Base-by-base conservation (phyloP, 2,888 invertebrate genomes). In the Julus scandinavius region DNA sequence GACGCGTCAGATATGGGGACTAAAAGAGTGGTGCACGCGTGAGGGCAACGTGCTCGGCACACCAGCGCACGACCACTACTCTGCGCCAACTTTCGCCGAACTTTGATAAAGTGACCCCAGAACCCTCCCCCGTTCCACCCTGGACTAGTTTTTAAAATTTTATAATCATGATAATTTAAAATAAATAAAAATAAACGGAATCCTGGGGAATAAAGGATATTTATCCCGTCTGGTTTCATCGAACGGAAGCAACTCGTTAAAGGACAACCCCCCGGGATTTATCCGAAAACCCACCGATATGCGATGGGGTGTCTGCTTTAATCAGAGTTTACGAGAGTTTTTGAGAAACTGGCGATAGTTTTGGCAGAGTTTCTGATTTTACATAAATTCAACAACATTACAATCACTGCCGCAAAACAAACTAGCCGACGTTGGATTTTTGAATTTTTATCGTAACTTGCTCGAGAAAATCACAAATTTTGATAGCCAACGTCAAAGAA, bases 21-120 rank as follows among this genome's bases (percentile, higher is more conserved):
- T 63, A 20, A 20, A 20, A 63, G 9, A 20, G 49, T 49, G 63
- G 63, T 20, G 5, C 1, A 63, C n/a, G 63, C n/a, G 63, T 20
- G 63, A 63, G 63, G 63, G 20, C 63, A 63, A 54, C 54, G 54
- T 54, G 54, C 54, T 54, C 54, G 54, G 50, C 58, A 63, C 63
- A 63, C 63, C 63, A 20, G 63, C 63, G 63, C 63, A 15, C 63
- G 20, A 58, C 58, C 58, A 15, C 5, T 2, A 4, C 58, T 15
- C 58, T 58, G 58, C 58, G 58, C 58, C 58, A 58, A 63, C 6
- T 63, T 58, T 63, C 20, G 63, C 20, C 63, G 20, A 63, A 63
- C 58, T 9, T 58, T 20, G 63, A 4, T 20, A 63, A 63, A 63
- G 20, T 63, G 63, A 63, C 63, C 63, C 63, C 63, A n/a, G n/a